Conservation (phyloP, 2,113 vertebrate species). For the Furnarius figulus region DNA sequence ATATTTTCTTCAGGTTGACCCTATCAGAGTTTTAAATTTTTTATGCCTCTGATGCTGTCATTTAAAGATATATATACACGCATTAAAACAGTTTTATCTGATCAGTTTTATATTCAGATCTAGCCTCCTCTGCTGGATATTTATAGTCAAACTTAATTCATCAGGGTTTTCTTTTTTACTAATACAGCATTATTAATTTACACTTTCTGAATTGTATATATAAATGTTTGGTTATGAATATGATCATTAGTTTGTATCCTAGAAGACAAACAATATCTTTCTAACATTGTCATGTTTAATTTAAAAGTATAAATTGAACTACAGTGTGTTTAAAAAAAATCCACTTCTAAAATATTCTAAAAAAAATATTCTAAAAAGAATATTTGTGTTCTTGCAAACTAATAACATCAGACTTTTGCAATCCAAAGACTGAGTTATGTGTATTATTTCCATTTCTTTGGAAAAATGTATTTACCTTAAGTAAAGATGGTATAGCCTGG, state of each 20-base stretch:
- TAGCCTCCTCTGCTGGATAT: conserved; percentile 29
- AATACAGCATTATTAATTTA: background rate
- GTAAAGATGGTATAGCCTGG: background rate
- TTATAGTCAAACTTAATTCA: background rate
- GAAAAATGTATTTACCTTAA: background rate
- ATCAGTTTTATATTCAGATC: background rate
- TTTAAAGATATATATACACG: background rate
- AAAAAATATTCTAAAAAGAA: no score
- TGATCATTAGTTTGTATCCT: background rate
- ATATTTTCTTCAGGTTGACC: background rate
- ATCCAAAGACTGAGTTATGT: background rate
- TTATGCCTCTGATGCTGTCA: background rate
- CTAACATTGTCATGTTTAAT: background rate
- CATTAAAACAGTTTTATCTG: background rate
- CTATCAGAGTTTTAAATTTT: background rate
- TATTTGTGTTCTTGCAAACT: background rate
- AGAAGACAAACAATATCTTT: background rate
- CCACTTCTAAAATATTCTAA: background rate
- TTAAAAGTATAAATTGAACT: background rate
- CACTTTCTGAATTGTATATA: background rate
- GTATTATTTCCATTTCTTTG: background rate
- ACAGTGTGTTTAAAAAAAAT: background rate
- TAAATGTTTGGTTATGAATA: background rate
- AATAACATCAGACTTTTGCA: background rate
- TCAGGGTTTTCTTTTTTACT: background rate